A percentile compares a stretch with the other conserved stretches of the same genome.
These are phyloP conservation scores for Kryphioiulus occultus DNA, from an alignment of 2,888 invertebrate genomes.

Conservation along the genomic window DNA sequence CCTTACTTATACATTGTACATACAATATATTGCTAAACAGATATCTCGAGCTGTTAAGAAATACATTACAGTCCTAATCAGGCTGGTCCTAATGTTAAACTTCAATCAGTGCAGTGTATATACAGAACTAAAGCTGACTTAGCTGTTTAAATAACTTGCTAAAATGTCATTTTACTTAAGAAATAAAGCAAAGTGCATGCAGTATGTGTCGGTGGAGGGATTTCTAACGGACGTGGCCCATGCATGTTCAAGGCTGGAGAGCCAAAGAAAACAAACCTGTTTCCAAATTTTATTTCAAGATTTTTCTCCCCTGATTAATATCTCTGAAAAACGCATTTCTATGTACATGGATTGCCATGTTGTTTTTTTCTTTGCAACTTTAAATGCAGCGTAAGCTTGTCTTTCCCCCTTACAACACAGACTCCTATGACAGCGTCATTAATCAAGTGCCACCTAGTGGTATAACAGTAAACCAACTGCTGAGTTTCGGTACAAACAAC, in stretches of 20 bases:
- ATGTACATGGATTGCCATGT: background rate
- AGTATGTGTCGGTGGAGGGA: background rate
- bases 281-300: background rate
- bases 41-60: too few relatives aligned
- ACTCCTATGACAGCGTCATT: constrained; percentile 40
- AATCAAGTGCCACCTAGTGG: constrained; percentile 44
- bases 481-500: constrained; percentile 33
- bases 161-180: background rate
- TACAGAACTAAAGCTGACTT: too few relatives aligned
- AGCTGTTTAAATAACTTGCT: background rate
- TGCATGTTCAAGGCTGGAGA: background rate
- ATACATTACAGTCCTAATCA: too few relatives aligned
- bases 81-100: too few relatives aligned
- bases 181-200: background rate
- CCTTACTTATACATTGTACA: too few relatives aligned
- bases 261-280: background rate
- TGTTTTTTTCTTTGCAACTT: background rate
- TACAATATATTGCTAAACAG: too few relatives aligned
- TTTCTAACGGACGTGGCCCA: background rate
- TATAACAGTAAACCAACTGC: constrained; percentile 43
- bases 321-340: constrained; percentile 21
- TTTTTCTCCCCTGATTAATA: constrained; percentile 37
- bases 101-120: too few relatives aligned
- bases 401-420: constrained; percentile 7
- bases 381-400: background rate